Conservation (phyloP, 2,888 invertebrate genomes). For the Synergus japonicus region DNA sequence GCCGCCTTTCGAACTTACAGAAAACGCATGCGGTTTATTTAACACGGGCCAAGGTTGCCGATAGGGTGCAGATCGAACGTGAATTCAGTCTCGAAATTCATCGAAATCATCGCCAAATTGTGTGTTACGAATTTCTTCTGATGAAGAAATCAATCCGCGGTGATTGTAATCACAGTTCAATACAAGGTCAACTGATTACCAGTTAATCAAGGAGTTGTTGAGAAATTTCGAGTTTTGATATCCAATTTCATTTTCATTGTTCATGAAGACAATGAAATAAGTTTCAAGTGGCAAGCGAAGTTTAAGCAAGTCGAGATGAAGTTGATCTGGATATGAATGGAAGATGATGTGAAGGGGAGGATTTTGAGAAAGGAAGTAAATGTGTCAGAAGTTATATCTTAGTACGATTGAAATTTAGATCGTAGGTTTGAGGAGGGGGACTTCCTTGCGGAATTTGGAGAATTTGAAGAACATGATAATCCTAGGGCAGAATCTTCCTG, state of each 20-base stretch:
- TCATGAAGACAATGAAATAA: not conserved
- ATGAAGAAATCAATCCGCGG: not conserved
- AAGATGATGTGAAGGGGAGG: not conserved
- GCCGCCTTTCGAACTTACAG: not conserved
- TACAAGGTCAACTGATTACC: not conserved
- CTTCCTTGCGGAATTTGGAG: not conserved
- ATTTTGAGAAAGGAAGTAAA: not conserved
- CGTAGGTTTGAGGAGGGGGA: not conserved
- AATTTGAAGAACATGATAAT: slow-evolving; percentile 5
- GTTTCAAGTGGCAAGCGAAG: not conserved
- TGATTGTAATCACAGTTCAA: not conserved
- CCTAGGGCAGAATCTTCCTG: not conserved
- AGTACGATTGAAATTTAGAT: not conserved
- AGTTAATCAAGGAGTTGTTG: not conserved
- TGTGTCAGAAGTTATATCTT: not conserved
- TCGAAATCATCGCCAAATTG: not conserved
- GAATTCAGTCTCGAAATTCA: not conserved
- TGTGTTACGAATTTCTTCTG: slow-evolving; percentile 3
- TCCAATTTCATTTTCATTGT: not conserved
- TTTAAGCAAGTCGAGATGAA: not conserved
- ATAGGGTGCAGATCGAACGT: not conserved
- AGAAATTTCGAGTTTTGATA: not conserved
- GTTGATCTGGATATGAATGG: not conserved
- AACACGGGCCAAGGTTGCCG: slow-evolving; percentile 13
- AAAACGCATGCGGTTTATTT: slow-evolving; percentile 30